Percentiles rank a stretch among this genome's conserved stretches.
Conservation (phyloP, 2,888 invertebrate species). For the Phania funesta region DNA sequence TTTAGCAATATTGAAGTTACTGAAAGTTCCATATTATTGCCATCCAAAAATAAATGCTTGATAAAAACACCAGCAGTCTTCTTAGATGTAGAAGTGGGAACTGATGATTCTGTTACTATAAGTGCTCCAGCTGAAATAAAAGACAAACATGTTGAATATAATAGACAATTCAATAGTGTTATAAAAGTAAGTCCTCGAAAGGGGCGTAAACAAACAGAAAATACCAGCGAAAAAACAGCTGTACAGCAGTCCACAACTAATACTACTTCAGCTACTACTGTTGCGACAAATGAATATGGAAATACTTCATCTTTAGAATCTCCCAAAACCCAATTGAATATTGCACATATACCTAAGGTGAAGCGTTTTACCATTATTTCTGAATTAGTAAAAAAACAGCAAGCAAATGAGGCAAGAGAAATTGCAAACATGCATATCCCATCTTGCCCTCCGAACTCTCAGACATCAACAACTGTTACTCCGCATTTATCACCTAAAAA, state of each 20-base stretch:
- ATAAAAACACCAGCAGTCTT: conserved; percentile 70
- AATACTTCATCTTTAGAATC: neutral
- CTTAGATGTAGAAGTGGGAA: conserved; percentile 72
- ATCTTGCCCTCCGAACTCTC: neutral
- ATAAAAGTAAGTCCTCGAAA: conserved; percentile 48
- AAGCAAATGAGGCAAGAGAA: neutral
- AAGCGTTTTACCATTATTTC: conserved; percentile 75
- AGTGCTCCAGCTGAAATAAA: conserved; percentile 66
- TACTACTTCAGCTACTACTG: conserved; percentile 23
- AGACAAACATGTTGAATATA: conserved; percentile 67
- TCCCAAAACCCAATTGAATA: neutral
- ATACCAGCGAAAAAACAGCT: neutral
- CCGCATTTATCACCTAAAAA: conserved; percentile 37
- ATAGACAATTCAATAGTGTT: conserved; percentile 69
- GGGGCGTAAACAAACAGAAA: conserved; percentile 7
- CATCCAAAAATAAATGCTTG: conserved; percentile 39
- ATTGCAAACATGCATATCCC: neutral
- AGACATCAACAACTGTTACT: conserved; percentile 14
- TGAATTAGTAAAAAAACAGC: conserved; percentile 72
- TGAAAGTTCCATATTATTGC: conserved; percentile 25
- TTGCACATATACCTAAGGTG: neutral
- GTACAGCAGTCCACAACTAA: conserved; percentile 10
- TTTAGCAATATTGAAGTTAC: conserved; percentile 10
- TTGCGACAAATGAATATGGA: neutral
- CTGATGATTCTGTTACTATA: conserved; percentile 70